Conservation (phyloP, 2,888 invertebrate species). For the Caenorhabditis parvicauda region DNA sequence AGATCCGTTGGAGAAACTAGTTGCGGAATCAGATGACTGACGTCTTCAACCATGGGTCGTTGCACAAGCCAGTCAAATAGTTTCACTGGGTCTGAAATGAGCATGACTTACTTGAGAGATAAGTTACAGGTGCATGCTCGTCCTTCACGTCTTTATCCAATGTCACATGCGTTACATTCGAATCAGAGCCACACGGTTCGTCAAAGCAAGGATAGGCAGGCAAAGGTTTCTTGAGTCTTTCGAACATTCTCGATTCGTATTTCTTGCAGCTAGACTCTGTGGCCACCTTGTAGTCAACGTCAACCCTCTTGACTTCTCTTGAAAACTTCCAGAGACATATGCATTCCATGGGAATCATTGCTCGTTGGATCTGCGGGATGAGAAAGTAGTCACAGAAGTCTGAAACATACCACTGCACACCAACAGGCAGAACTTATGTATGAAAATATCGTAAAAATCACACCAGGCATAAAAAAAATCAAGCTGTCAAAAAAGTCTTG, state of each 20-base stretch:
- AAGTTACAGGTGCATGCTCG: slow-evolving; percentile 10
- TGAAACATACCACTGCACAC: slow-evolving; percentile 27
- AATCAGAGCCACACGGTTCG: slow-evolving; percentile 20
- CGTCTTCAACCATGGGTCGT: slow-evolving; percentile 41
- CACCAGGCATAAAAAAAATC: neutral
- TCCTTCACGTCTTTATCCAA: slow-evolving; percentile 16
- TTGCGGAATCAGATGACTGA: slow-evolving; percentile 46
- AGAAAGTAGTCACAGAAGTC: slow-evolving; percentile 60
- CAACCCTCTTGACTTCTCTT: slow-evolving; percentile 26
- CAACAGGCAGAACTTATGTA: neutral
- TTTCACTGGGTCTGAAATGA: slow-evolving; percentile 54
- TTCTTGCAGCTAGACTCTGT: slow-evolving; percentile 31
- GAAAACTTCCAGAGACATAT: slow-evolving; percentile 53
- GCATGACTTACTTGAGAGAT: slow-evolving; percentile 6
- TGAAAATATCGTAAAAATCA: neutral
- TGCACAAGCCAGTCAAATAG: slow-evolving; percentile 51
- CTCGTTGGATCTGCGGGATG: slow-evolving; percentile 20
- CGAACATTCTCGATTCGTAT: slow-evolving; percentile 31
- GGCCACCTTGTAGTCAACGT: slow-evolving; percentile 38
- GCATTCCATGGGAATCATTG: slow-evolving; percentile 50
- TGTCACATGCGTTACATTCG: slow-evolving; percentile 13
- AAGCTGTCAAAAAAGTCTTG: neutral
- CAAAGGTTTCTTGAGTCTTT: slow-evolving; percentile 26
- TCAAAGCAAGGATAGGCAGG: slow-evolving; percentile 28
- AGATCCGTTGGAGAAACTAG: slow-evolving; percentile 39